Evolutionary conservation across 2,113 vertebrate species (phyloP), one percentile per base, ranked within the genome.

Genomic region (Cyphomyrus plagiostoma): DNA sequence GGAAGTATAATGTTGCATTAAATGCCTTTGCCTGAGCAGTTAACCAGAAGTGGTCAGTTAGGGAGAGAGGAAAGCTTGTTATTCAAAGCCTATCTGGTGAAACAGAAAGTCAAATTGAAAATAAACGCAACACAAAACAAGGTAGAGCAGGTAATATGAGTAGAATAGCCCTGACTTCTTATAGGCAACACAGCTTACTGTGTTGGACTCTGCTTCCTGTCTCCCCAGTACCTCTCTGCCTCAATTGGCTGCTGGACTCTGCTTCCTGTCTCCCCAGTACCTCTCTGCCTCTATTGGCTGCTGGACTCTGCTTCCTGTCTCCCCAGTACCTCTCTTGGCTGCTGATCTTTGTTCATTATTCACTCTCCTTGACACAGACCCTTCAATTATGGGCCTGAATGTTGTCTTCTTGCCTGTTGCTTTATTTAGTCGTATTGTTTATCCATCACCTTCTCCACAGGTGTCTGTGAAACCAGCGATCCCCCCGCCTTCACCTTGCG

Each of bases 401-500:
- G n/a, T 11, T 26, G n/a, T 11, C n/a, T 23, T 11, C 62, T 3
- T 66, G 62, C 62, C 62, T 66, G n/a, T 66, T 66, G n/a, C 23
- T 66, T 26, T 66, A 26, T 66, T 66, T 26, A 66, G 10, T 13
- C 26, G 8, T 66, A 10, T 66, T 26, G 10, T 66, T 30, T 3
- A n/a, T 66, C 26, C 1, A n/a, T 66, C n/a, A 11, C n/a, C 10
- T 70, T 70, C 3, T 13, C 26, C 62, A 30, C 26, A 70, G 62
- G 62, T 4, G 10, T 70, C n/a, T 70, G n/a, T 86, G 91, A 95
- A 89, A 97, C 96, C 95, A 97, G 97, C 94, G 97, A 98, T 94
- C 97, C 97, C 94, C 97, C 97, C 90, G 96, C 95, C 49, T 98
- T 98, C 93, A 97, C 97, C 13, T 95, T 98, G 94, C 96, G 96